Conservation (phyloP, 2,888 invertebrate species). For the Lordiphosa fenestrarum region DNA sequence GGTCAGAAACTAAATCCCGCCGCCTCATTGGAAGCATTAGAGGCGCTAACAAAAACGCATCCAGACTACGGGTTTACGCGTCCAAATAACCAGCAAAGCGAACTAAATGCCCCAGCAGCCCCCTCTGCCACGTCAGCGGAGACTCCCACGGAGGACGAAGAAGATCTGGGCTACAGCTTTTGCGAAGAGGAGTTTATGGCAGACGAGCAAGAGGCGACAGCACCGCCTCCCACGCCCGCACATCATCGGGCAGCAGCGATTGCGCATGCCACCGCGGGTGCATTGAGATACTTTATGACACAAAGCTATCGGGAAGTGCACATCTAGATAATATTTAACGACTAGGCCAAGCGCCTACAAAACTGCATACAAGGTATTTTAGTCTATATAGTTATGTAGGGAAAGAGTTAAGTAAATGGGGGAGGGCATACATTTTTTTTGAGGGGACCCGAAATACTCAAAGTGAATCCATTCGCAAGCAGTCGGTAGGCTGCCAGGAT, state of each 20-base stretch:
- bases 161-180: slow-evolving; percentile 74
- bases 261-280: slow-evolving; percentile 51
- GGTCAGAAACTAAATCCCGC: slow-evolving; percentile 64
- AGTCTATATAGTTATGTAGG: slow-evolving; percentile 30
- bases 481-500: no score
- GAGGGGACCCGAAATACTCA: no score
- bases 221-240: slow-evolving; percentile 57
- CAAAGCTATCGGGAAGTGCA: slow-evolving; percentile 73
- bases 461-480: no score
- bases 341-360: slow-evolving; percentile 39
- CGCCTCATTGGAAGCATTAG: slow-evolving; percentile 74
- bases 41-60: slow-evolving; percentile 71
- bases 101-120: slow-evolving; percentile 52
- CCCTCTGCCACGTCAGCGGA: slow-evolving; percentile 13
- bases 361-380: slow-evolving; percentile 66
- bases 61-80: slow-evolving; percentile 67
- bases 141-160: slow-evolving; percentile 49
- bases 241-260: slow-evolving; percentile 35
- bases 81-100: slow-evolving; percentile 48
- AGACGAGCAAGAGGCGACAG: slow-evolving; percentile 36
- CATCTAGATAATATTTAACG: slow-evolving; percentile 42
- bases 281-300: slow-evolving; percentile 65
- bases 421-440: neutral
- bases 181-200: slow-evolving; percentile 68
- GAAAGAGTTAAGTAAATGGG: slow-evolving; percentile 8